Base-by-base conservation (phyloP, 2,888 invertebrate species). In the Xestobium rufovillosum region DNA sequence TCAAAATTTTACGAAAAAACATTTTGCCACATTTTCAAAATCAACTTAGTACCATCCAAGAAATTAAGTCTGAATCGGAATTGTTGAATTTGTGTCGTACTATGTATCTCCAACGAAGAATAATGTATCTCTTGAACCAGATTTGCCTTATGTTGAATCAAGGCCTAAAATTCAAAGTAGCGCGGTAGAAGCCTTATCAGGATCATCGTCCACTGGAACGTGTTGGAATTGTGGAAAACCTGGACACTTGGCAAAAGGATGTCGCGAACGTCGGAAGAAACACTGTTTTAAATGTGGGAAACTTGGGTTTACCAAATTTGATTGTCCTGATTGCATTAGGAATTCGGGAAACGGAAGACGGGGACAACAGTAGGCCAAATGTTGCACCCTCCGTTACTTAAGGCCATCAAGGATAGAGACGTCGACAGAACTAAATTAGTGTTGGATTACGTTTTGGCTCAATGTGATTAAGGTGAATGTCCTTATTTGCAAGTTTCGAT, bases 1-100 rank as follows among this genome's bases (percentile, higher is more conserved):
- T 37, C 3, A 37, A 37, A 15, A 37, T 37, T 8, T 30, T 37
- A 1, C 25, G 32, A 16, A 37, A 32, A 32, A 37, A 37, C 15
- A 37, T 37, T 15, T 14, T 32, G 25, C 32, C 32, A 23, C 31
- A 30, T 37, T 32, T 30, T 11, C 37, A 32, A 11, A 37, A 25
- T 32, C 32, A 32, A 32, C 14, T 37, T 3, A 23, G 13, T 3
- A 31, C 32, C 2, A 19, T 19, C 6, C 26, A 30, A n/a, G 37
- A 37, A 23, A 32, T 32, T 14, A 2, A 12, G 17, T 26, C 27
- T 14, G 32, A 37, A 33, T 9, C 12, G 3, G 37, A 37, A 30
- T 26, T 33, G 13, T 10, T 30, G 11, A 30, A 37, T 32, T 8
- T 19, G 6, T 19, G 23, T n/a, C 23, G 23, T 6, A n/a, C n/a